Conservation (phyloP, 2,888 invertebrate genomes). For the Philereme vetulata region DNA sequence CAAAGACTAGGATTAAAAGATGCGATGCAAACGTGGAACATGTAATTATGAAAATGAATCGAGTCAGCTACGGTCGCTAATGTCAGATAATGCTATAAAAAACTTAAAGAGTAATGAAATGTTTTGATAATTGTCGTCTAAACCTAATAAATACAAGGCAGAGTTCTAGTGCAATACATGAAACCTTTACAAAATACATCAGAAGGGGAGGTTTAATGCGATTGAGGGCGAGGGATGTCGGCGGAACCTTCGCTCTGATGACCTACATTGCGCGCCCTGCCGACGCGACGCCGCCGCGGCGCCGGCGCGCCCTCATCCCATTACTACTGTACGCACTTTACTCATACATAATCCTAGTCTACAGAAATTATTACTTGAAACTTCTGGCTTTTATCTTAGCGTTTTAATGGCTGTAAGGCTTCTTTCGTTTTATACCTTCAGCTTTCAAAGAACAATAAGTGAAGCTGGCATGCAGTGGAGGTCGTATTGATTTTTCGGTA, state of each 20-base stretch:
- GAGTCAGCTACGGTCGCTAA: too few relatives aligned
- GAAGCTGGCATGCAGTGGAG: too few relatives aligned
- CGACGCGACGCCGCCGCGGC: slow-evolving; percentile 46
- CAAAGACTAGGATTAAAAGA: too few relatives aligned
- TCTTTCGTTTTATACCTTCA: background rate
- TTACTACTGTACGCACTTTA: slow-evolving; percentile 17
- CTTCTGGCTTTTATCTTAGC: background rate
- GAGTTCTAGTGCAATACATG: slow-evolving; percentile 48
- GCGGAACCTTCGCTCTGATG: slow-evolving; percentile 68
- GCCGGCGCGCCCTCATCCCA: slow-evolving; percentile 33
- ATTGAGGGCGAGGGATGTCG: slow-evolving; percentile 53
- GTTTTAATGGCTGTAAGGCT: background rate
- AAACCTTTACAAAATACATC: slow-evolving; percentile 45
- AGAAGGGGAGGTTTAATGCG: slow-evolving; percentile 42
- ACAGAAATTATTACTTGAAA: background rate
- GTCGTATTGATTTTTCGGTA: too few relatives aligned
- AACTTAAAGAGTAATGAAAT: too few relatives aligned
- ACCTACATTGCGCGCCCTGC: slow-evolving; percentile 64
- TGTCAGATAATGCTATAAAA: too few relatives aligned
- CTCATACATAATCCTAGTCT: background rate
- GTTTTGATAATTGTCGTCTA: too few relatives aligned
- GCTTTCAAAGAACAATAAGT: background rate
- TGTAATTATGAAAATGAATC: too few relatives aligned
- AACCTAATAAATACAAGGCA: too few relatives aligned
- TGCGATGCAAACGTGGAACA: too few relatives aligned